Base-by-base conservation (phyloP, 2,797 vertebrate species). In the Poeciliopsis presidionis region DNA sequence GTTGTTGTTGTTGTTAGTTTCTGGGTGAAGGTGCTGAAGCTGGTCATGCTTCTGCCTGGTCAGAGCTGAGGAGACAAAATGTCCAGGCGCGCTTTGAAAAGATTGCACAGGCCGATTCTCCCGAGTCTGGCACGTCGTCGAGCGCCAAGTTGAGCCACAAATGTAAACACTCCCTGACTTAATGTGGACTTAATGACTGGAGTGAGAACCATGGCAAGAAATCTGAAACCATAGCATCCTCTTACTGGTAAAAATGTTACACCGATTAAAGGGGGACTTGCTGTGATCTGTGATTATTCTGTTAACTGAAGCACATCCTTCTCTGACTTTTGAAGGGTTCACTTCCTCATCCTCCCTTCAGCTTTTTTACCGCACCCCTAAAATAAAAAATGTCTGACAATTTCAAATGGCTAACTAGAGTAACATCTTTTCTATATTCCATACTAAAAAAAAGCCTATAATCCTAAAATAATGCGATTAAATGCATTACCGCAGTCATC, bases 251-350 rank as follows among this genome's bases (percentile, higher is more conserved):
- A 45, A 25, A 45, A 45, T 3, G 22, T 28, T n/a, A 45, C 25
- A 45, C n/a, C 25, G 28, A 28, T 25, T 46, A 45, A 28, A 45
- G 25, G 14, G 67, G 25, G 25, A 14, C 67, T 70, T 46, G 41
- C 39, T 69, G 65, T 69, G 39, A 69, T 70, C 22, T 46, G 39
- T 70, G 41, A 70, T n/a, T 11, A 70, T 70, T 45, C 39, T 45
- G 13, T 45, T 39, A 67, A 67, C 4, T 67, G 63, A 67, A 67
- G 33, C 18, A 67, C 33, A 67, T 22, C 36, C 20, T 12, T 67
- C 63, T 41, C 67, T 45, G 25, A 70, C 12, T n/a, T 70, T 70
- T 45, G 25, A 70, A 25, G 6, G 13, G 7, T 12, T 45, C 33
- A 65, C 18, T 22, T 41, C 63, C 63, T 67, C 33, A 25, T 28